A percentile compares a stretch with the other conserved stretches of the same genome.
phyloP scores from a whole-genome alignment of 1,140 invertebrate species.

The Capitella teleta region DNA sequence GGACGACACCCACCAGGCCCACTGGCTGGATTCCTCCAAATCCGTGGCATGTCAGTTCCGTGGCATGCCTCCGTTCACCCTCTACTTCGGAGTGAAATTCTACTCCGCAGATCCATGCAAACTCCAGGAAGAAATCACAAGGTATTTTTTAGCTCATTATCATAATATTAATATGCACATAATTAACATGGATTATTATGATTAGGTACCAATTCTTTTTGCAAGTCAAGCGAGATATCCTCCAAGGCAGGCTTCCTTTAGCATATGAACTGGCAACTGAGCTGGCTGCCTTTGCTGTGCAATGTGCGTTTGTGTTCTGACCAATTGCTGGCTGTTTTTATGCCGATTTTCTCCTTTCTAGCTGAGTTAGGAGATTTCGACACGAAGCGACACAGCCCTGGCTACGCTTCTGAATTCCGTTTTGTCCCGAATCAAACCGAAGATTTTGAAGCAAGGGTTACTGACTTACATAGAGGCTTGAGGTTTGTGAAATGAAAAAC shows the following conservation, averaged over 20 bases:
- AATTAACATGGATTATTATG: too few relatives aligned
- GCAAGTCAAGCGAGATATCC: constrained; percentile 81
- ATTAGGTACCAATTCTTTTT: constrained; percentile 84
- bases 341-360: constrained; percentile 5
- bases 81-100: constrained; percentile 68
- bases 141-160: constrained; percentile 29
- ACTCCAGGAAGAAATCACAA: constrained; percentile 89
- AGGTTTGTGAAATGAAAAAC: constrained; percentile 52
- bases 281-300: constrained; percentile 87
- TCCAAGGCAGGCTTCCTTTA: constrained; percentile 64
- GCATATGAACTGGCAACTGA: constrained; percentile 65
- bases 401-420: constrained; percentile 64
- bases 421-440: constrained; percentile 72
- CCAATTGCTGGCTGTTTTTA: not conserved
- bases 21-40: constrained; percentile 96
- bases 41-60: constrained; percentile 95
- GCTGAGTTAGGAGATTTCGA: constrained; percentile 91
- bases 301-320: constrained; percentile 51
- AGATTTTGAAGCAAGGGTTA: constrained; percentile 75
- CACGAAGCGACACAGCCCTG: constrained; percentile 64
- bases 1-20: constrained; percentile 55
- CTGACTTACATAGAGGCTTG: constrained; percentile 75
- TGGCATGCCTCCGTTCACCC: constrained; percentile 52
- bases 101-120: constrained; percentile 94
- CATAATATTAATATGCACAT: too few relatives aligned